A percentile compares a stretch with the other conserved stretches of the same genome.
These are phyloP conservation scores for Deroplatys truncata DNA, from an alignment of 2,888 invertebrate species.

Conservation along the genomic window DNA sequence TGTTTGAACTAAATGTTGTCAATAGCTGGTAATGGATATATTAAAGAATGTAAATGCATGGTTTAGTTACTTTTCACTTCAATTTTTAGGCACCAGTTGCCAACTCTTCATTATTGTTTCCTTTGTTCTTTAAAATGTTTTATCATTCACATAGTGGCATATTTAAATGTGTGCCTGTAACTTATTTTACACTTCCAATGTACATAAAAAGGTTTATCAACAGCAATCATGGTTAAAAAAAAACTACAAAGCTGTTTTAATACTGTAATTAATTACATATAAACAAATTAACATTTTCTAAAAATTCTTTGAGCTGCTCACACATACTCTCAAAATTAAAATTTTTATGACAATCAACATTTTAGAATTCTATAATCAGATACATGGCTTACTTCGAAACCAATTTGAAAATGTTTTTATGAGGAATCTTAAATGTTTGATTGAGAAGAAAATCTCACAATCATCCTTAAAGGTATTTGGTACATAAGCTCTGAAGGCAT, in stretches of 20 bases:
- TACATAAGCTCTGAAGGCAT: not conserved
- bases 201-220: not conserved
- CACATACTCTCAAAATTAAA: not conserved
- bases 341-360: not conserved
- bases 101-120: not conserved
- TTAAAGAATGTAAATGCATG: not conserved
- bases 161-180: not conserved
- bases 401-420: not conserved
- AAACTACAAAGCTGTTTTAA: not conserved
- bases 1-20: too few relatives aligned
- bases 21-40: not conserved
- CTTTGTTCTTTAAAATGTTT: not conserved
- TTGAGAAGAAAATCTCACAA: not conserved
- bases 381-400: not conserved
- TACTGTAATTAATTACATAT: not conserved
- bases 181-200: not conserved
- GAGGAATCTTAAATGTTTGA: not conserved
- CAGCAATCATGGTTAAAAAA: not conserved
- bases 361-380: not conserved
- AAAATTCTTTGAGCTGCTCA: not conserved
- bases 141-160: not conserved
- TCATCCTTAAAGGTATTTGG: not conserved
- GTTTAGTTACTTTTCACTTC: not conserved
- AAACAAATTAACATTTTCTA: not conserved
- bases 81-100: not conserved